Conservation (phyloP, 64 coral and sea anemone species). For the Montipora cactus region DNA sequence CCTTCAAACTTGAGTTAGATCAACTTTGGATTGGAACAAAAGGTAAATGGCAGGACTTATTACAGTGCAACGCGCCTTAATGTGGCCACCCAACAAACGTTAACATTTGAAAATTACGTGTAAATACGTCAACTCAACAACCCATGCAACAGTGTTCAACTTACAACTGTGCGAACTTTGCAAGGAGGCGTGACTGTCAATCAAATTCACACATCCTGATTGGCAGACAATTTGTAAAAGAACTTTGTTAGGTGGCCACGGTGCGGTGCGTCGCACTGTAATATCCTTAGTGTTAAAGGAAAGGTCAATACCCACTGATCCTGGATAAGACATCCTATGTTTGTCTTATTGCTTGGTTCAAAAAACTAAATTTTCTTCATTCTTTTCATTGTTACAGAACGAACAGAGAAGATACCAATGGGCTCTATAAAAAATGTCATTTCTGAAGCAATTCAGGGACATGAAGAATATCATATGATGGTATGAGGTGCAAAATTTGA, state of each 20-base stretch:
- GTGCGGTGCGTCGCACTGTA: too few relatives aligned
- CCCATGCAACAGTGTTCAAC: too few relatives aligned
- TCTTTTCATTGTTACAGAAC: conserved; percentile 71
- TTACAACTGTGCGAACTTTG: too few relatives aligned
- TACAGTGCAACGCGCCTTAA: too few relatives aligned
- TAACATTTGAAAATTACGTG: neutral
- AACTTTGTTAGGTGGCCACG: too few relatives aligned
- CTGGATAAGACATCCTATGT: neutral
- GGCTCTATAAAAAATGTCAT: conserved; percentile 98
- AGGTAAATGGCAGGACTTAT: conserved; percentile 52
- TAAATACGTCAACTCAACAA: too few relatives aligned
- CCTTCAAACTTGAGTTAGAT: conserved; percentile 98
- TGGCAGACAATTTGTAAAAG: too few relatives aligned
- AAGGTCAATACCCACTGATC: too few relatives aligned
- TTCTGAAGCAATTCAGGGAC: conserved; percentile 96
- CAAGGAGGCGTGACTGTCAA: too few relatives aligned
- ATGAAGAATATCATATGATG: conserved; percentile 98
- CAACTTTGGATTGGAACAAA: conserved; percentile 99
- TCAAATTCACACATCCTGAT: neutral
- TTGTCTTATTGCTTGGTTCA: neutral
- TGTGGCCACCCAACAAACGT: too few relatives aligned
- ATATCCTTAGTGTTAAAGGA: too few relatives aligned
- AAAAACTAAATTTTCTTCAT: neutral
- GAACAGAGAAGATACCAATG: conserved; percentile 99
- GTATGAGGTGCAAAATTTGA: conserved; percentile 37